A percentile compares a stretch with the other conserved stretches of the same genome.
phyloP scores from a whole-genome alignment of 2,888 invertebrate species.

The Sisyra nigra region DNA sequence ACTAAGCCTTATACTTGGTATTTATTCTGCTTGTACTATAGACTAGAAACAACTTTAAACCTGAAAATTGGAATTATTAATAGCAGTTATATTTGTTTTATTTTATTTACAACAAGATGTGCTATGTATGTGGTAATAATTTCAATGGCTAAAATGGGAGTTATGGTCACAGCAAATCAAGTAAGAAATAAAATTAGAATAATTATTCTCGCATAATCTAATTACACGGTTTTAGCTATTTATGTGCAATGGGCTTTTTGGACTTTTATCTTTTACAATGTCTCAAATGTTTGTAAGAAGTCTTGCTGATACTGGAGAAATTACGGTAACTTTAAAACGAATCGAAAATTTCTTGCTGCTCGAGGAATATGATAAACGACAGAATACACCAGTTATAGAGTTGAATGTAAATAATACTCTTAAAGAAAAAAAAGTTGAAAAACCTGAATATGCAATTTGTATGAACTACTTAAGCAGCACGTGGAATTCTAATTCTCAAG shows the following conservation, averaged over 20 bases:
- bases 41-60: slow-evolving; percentile 33
- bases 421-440: slow-evolving; percentile 6
- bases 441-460: slow-evolving; percentile 3
- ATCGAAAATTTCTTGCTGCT: slow-evolving; percentile 25
- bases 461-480: slow-evolving; percentile 22
- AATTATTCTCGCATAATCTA: too few relatives aligned
- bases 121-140: slow-evolving; percentile 62
- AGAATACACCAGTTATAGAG: not conserved
- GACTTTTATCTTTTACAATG: slow-evolving; percentile 36
- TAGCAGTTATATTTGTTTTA: slow-evolving; percentile 53
- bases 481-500: slow-evolving; percentile 21
- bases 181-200: slow-evolving; percentile 25
- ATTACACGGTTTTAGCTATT: slow-evolving; percentile 27
- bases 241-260: slow-evolving; percentile 37
- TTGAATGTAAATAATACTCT: not conserved
- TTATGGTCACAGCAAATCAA: slow-evolving; percentile 52
- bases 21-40: too few relatives aligned
- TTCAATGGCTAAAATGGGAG: slow-evolving; percentile 46
- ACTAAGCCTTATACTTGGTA: not conserved
- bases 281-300: slow-evolving; percentile 36
- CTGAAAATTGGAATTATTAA: slow-evolving; percentile 44
- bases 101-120: slow-evolving; percentile 65
- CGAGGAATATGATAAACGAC: slow-evolving; percentile 19
- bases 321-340: slow-evolving; percentile 27
- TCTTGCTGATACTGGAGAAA: slow-evolving; percentile 29